Evolutionary conservation across 1,140 invertebrate genomes (phyloP).

Genomic region (Planococcus citri): DNA sequence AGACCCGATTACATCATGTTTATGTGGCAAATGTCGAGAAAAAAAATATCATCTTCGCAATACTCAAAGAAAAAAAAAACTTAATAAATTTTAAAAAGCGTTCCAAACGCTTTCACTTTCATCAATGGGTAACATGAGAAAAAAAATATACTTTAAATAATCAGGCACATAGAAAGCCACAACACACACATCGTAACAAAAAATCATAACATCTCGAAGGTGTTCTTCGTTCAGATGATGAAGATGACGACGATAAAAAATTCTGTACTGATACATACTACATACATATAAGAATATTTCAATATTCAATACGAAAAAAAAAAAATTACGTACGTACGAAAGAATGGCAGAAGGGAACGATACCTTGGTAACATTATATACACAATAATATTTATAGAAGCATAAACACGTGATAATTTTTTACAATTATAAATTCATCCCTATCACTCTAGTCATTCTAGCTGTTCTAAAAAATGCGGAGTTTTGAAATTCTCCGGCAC

Average conservation of each 20-base stretch:
- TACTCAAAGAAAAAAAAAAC: not conserved
- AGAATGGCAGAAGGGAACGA: not conserved
- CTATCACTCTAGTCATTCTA: slow-evolving; percentile 58
- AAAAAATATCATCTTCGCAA: no score
- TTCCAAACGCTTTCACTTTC: not conserved
- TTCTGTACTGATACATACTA: not conserved
- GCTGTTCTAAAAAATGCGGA: slow-evolving; percentile 95
- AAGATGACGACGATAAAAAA: no score
- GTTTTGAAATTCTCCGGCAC: slow-evolving; percentile 99
- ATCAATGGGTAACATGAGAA: not conserved
- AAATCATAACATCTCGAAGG: no score
- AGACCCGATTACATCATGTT: no score
- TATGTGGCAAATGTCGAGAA: no score
- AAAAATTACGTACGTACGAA: not conserved
- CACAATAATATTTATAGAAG: not conserved
- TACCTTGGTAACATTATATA: not conserved
- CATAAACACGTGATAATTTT: not conserved
- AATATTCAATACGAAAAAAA: not conserved
- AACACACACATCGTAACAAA: no score
- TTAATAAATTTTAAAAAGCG: slow-evolving; percentile 8
- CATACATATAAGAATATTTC: no score
- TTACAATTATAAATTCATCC: not conserved
- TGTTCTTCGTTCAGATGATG: no score
- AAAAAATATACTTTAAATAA: no score
- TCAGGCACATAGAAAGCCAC: not conserved